phyloP scores from a whole-genome alignment of 23 tunicate genomes.

The Aplidium turbinatum region DNA sequence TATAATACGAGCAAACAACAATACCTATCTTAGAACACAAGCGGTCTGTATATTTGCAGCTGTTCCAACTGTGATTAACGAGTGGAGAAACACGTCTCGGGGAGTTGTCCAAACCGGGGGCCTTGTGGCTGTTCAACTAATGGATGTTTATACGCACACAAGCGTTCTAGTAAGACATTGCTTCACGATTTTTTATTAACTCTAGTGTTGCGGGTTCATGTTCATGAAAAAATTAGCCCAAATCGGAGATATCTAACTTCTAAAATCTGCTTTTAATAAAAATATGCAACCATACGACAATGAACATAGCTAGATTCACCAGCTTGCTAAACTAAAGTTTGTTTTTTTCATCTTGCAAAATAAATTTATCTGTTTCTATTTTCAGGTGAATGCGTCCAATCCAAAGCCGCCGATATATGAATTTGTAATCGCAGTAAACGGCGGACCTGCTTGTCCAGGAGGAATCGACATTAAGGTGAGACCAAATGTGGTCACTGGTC shows the following conservation, averaged over 20 bases:
- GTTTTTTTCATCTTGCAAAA: background rate
- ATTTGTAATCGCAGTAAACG: conserved; percentile 7
- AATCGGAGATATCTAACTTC: no score
- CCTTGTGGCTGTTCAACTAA: conserved; percentile 3
- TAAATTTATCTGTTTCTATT: background rate
- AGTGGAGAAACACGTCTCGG: background rate
- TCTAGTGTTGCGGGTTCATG: background rate
- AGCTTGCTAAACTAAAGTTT: background rate
- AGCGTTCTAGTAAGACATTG: conserved; percentile 8
- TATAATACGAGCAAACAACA: no score
- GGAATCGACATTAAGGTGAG: conserved; percentile 2
- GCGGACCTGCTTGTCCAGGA: conserved; percentile 11
- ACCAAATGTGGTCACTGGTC: no score
- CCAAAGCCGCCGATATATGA: background rate
- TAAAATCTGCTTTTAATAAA: background rate
- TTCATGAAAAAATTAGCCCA: background rate
- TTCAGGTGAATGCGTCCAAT: background rate
- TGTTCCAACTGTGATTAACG: background rate
- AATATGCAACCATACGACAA: no score
- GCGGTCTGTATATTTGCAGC: no score
- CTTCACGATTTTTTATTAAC: no score
- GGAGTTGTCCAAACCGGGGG: background rate
- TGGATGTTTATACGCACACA: background rate
- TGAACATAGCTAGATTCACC: no score
- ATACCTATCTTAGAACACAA: no score